Conservation (phyloP, 2,113 vertebrate species). For the Bombycilla garrulus region DNA sequence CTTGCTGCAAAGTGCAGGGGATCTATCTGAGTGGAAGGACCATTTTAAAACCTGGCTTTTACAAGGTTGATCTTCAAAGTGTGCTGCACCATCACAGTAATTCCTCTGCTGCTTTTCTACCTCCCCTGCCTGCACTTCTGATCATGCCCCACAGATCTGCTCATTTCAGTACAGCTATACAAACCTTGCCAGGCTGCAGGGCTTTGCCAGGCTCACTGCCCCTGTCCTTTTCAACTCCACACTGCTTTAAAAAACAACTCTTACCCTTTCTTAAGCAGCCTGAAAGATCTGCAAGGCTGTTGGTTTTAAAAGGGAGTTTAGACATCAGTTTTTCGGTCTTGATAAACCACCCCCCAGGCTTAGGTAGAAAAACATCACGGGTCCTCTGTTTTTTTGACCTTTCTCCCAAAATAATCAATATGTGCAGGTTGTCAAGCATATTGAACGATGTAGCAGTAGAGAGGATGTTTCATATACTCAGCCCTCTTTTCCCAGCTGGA, state of each 20-base stretch:
- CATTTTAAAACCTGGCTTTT: neutral
- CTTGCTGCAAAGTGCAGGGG: too few species aligned
- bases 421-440: neutral
- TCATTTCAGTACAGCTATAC: neutral
- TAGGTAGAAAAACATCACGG: neutral
- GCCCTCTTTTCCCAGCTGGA: neutral
- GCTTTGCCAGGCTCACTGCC: fast-evolving
- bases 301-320: neutral
- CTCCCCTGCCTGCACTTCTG: neutral
- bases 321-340: neutral
- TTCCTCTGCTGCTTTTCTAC: neutral
- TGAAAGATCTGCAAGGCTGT: neutral
- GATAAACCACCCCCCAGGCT: neutral
- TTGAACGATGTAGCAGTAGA: neutral
- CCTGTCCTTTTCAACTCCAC: neutral
- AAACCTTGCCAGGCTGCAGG: neutral
- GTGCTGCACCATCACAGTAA: neutral
- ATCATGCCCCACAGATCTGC: neutral
- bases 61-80: neutral
- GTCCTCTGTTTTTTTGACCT: neutral
- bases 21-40: neutral
- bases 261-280: neutral
- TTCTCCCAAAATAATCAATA: neutral
- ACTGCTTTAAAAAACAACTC: neutral
- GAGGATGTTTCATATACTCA: neutral